phyloP scores from a whole-genome alignment of 2,797 vertebrate genomes.

The Zenarchopterus dispar region DNA sequence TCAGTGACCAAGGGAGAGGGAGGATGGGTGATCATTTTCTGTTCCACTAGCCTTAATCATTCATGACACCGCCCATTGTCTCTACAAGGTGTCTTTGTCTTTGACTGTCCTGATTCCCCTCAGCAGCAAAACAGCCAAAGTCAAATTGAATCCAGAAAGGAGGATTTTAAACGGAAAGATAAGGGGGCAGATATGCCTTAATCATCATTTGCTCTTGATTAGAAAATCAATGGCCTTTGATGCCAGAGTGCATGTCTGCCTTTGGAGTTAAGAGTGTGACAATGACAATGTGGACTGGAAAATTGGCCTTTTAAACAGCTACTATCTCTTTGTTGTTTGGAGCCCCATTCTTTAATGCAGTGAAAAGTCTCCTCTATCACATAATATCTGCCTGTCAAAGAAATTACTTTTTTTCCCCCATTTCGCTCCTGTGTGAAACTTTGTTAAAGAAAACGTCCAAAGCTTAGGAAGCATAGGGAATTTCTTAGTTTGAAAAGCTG shows the following conservation, averaged over 20 bases:
- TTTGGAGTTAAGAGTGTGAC: constrained; percentile 84
- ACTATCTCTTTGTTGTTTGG: constrained; percentile 81
- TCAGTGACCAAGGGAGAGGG: constrained; percentile 47
- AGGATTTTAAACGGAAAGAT: constrained; percentile 84
- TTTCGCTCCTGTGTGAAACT: constrained; percentile 74
- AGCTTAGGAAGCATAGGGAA: constrained; percentile 74
- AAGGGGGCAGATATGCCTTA: constrained; percentile 85
- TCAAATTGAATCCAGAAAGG: constrained; percentile 83
- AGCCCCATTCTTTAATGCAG: constrained; percentile 78
- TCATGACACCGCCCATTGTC: constrained; percentile 70
- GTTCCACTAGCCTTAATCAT: constrained; percentile 66
- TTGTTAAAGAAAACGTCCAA: constrained; percentile 77
- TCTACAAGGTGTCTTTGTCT: constrained; percentile 81
- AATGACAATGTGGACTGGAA: constrained; percentile 84
- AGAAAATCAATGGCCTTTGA: constrained; percentile 88
- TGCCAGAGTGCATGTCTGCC: constrained; percentile 83
- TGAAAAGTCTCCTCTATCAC: constrained; percentile 81
- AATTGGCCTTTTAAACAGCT: constrained; percentile 83
- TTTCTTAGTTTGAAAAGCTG: constrained; percentile 76
- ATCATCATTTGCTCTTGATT: constrained; percentile 86
- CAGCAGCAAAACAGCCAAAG: constrained; percentile 75
- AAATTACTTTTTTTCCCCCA: constrained; percentile 75
- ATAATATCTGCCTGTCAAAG: constrained; percentile 83
- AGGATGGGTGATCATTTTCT: constrained; percentile 65
- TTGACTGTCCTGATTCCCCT: constrained; percentile 72